A percentile compares a stretch with the other conserved stretches of the same genome.
These are phyloP conservation scores for Pachypsylla venusta DNA, from an alignment of 1,140 invertebrate genomes.

Conservation along the genomic window DNA sequence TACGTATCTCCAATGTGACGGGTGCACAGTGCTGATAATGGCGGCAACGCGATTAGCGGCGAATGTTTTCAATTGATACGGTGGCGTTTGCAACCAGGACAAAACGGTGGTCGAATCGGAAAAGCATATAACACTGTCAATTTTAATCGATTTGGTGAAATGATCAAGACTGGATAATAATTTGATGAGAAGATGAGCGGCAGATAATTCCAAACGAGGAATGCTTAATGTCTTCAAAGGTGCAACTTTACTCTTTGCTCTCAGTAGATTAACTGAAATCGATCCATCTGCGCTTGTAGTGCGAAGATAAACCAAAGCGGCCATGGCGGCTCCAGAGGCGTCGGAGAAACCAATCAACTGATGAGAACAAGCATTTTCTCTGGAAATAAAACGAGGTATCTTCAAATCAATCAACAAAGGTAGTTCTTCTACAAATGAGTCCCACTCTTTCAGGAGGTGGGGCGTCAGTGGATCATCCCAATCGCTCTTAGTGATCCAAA, in stretches of 20 bases:
- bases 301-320: slow-evolving; percentile 7
- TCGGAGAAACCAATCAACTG: slow-evolving; percentile 10
- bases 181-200: slow-evolving; percentile 17
- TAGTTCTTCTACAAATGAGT: slow-evolving; percentile 19
- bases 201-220: slow-evolving; percentile 22
- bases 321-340: neutral
- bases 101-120: slow-evolving; percentile 19
- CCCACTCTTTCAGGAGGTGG: slow-evolving; percentile 19
- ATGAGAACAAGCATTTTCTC: neutral
- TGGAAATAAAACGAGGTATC: slow-evolving; percentile 19
- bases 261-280: slow-evolving; percentile 16
- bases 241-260: slow-evolving; percentile 17
- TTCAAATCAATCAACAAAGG: slow-evolving; percentile 12
- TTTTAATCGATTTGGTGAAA: neutral
- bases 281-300: neutral
- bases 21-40: slow-evolving; percentile 20
- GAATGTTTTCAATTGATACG: slow-evolving; percentile 28
- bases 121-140: neutral
- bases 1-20: slow-evolving; percentile 22
- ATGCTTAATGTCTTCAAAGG: slow-evolving; percentile 17
- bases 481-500: too few species aligned
- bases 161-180: neutral
- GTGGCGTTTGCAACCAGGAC: slow-evolving; percentile 23
- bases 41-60: slow-evolving; percentile 30
- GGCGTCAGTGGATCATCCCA: slow-evolving; percentile 29